These are phyloP conservation scores for Caenorhabditis sp. DNA, from an alignment of 2,888 invertebrate species.

Conservation along the genomic window DNA sequence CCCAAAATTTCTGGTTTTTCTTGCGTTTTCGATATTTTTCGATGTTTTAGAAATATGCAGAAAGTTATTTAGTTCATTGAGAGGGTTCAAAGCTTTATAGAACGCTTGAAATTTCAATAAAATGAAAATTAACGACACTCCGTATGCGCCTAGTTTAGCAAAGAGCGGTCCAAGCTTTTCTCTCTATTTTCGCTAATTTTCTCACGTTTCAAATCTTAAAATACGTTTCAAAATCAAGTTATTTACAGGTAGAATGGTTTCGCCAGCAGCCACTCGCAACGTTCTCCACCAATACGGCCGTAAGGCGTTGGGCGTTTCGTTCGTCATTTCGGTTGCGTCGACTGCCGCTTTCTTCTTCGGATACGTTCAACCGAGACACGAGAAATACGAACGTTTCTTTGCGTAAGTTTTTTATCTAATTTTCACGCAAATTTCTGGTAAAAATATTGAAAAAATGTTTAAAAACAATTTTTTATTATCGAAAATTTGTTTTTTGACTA, in stretches of 20 bases:
- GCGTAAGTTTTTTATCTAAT: conserved; percentile 40
- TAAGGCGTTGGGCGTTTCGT: conserved; percentile 50
- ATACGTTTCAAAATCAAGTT: neutral
- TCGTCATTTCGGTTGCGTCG: conserved; percentile 49
- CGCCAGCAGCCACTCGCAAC: conserved; percentile 58
- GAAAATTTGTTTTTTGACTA: too few species aligned
- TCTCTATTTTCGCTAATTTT: neutral
- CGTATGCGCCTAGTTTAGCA: conserved; percentile 12
- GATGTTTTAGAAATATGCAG: too few species aligned
- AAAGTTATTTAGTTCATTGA: too few species aligned
- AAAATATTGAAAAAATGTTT: neutral
- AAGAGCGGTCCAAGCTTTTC: conserved; percentile 4
- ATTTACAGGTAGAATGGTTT: conserved; percentile 45
- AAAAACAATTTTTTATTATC: too few species aligned
- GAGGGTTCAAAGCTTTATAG: too few species aligned
- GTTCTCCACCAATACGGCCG: conserved; percentile 63
- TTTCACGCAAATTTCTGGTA: neutral
- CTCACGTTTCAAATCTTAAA: neutral
- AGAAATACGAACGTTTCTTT: conserved; percentile 65
- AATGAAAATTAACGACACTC: conserved; percentile 17
- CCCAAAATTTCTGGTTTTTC: neutral
- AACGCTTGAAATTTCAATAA: neutral
- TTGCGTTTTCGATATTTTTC: neutral
- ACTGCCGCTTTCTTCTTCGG: conserved; percentile 59
- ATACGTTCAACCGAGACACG: conserved; percentile 64